Evolutionary conservation across 1,140 invertebrate genomes (phyloP), one percentile per base, ranked within the genome.

Genomic region (Brachionus rotundiformis): DNA sequence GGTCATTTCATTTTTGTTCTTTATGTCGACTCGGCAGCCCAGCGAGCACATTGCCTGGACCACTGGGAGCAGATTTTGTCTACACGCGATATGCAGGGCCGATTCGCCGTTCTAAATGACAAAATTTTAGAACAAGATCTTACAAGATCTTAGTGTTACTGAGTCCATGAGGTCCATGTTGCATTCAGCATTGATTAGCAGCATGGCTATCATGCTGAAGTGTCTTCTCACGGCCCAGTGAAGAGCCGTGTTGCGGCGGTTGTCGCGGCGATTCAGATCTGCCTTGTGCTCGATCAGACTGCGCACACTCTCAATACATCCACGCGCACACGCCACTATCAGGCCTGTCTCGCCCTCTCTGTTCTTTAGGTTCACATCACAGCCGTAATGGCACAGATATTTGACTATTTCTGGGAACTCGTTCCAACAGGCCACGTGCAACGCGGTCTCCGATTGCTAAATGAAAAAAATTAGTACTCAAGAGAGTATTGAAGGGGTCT

Each of bases 151-250:
- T 88, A 36, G 16, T 19, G 13, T 68, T 68, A 68, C 63, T 85
- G 89, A 89, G 88, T 93, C 92, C 85, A 90, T 89, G 59, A 91
- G 86, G 85, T 93, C 92, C 85, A 92, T 90, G 84, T 92, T 89
- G 83, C 92, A 92, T 80, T 95, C 96, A n/a, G 94, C 96, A 89
- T 98, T 94, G 11, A 98, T 88, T 33, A 99, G 89, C 73, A 97
- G 89, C 36, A 94, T 88, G 1, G 95, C 95, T 27, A 98, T 96
- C 88, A 89, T 85, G 6, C 87, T 86, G 83, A 92, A 90, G 82
- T 89, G 89, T 83, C 91, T 87, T 63, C 88, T 85, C 44, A 92
- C 86, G 6, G 92, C 91, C 83, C 91, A 85, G 85, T 92, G 91
- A 27, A 93, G 85, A 1, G 92, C 90, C n/a, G 90, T 90, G 85